Conservation (phyloP, 2,888 invertebrate genomes). For the Synergus umbraculus region DNA sequence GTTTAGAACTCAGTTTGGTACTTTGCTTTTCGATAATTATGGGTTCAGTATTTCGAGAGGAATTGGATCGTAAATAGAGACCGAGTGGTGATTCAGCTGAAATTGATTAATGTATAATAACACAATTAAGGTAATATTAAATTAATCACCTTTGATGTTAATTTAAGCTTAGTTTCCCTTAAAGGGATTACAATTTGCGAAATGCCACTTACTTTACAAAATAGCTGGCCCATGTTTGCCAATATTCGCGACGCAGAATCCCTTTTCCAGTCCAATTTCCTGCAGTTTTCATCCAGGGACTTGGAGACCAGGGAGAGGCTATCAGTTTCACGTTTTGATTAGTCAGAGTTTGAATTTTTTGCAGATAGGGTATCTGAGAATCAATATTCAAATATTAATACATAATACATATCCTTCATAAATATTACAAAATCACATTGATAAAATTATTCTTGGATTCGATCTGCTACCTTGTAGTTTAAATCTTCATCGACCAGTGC, state of each 20-base stretch:
- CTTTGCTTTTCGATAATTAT: not conserved
- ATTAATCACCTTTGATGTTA: not conserved
- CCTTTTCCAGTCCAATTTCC: conserved; percentile 58
- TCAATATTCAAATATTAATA: no score
- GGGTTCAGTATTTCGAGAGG: not conserved
- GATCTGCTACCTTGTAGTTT: conserved; percentile 78
- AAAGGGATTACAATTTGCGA: not conserved
- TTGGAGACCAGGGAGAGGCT: conserved; percentile 83
- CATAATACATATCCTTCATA: no score
- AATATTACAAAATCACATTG: not conserved
- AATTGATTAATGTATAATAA: no score
- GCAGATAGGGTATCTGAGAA: conserved; percentile 79
- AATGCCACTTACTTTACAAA: conserved; percentile 79
- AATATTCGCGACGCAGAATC: conserved; percentile 79
- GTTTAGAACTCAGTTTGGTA: not conserved
- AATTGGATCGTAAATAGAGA: not conserved
- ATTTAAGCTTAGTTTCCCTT: not conserved
- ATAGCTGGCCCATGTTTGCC: conserved; percentile 90
- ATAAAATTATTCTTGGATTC: not conserved
- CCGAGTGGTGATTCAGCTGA: no score
- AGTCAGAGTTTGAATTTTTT: conserved; percentile 73
- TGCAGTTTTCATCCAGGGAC: conserved; percentile 84
- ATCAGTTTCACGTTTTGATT: conserved; percentile 78
- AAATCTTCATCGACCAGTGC: conserved; percentile 84
- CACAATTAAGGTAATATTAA: no score